Evolutionary conservation across 2,113 vertebrate species (phyloP), one percentile per base, ranked within the genome.

Genomic region (Rynchops niger): DNA sequence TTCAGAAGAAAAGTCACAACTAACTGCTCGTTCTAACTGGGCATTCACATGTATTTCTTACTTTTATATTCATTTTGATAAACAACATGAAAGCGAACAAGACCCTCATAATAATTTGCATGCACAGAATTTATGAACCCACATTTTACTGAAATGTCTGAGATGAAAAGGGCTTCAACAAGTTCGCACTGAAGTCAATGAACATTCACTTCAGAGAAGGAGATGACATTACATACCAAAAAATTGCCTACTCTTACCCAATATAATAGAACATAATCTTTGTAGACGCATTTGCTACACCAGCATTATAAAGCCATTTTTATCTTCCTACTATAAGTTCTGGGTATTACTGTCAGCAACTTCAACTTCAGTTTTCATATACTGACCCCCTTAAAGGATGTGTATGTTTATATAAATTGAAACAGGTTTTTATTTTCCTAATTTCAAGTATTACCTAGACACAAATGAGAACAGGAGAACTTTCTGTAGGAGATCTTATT

Each of bases 401-500:
- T 36, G 43, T 45, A 69, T 30, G 42, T 94, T 79, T 45, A 59
- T 8, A 65, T 59, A 63, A 70, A 67, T 5, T 29, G 40, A 90
- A 97, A 88, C 38, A 69, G 56, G 15, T 8, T 42, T 55, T 63
- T 29, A 16, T 93, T 96, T 92, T 85, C 84, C 19, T 15, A 66
- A 78, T 79, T 83, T 93, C 83, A 90, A 27, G 42, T 36, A 81
- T 30, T 82, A 65, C 49, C 72, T 82, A 89, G 8, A 62, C 26
- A 80, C 42, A 92, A 95, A 94, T 56, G 59, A 83, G 73, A 96
- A 96, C 27, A 92, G 25, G 29, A 88, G 86, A 92, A 88, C 27
- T 88, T 93, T 96, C 56, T 82, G 56, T 88, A 94, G 78, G 86
- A 86, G 43, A 78, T 58, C 36, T 95, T 92, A 86, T 88, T 87